Base-by-base conservation (phyloP, 2,888 invertebrate species). In the Eupithecia insigniata region DNA sequence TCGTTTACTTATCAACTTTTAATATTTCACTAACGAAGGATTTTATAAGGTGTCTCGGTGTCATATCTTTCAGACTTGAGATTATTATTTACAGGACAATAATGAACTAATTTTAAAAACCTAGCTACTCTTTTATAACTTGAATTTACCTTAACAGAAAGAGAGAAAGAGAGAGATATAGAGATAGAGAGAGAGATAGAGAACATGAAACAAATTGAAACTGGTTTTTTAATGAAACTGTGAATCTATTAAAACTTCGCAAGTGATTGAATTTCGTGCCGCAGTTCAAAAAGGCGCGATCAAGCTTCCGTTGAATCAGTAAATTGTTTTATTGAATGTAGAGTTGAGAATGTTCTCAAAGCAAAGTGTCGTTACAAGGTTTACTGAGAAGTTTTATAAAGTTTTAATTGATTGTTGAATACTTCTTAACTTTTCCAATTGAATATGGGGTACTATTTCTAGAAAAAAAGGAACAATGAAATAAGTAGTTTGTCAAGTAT, bases 1-100 rank as follows among this genome's bases (percentile, higher is more conserved):
- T 80, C 75, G 72, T 76, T 75, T 71, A 77, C 71, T 71, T 75
- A 73, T 75, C 76, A 73, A 74, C 75, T 66, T 67, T 65, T 60
- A 73, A 70, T 68, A 73, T 67, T 70, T 73, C 65, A 73, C 60
- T 72, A 32, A 34, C 39, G 46, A 58, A 46, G 67, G 39, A 28
- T 43, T 65, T 58, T 72, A 22, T 65, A n/a, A 51, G 32, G 46
- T 62, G 62, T 58, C 34, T 14, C 10, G 28, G 55, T 64, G 22
- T 58, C 64, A 66, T 18, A 28, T 70, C 28, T 70, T 32, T 10
- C 12, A 18, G 8, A 60, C 22, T 22, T n/a, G n/a, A n/a, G n/a
- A n/a, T n/a, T 39, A 39, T 34, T 39, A 7, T 64, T 62, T 12
- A 62, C 1, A 34, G 22, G 1, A 22, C 61, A 62, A n/a, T n/a